phyloP scores from a whole-genome alignment of 2,113 vertebrate genomes.

The Cyanoliseus patagonus region DNA sequence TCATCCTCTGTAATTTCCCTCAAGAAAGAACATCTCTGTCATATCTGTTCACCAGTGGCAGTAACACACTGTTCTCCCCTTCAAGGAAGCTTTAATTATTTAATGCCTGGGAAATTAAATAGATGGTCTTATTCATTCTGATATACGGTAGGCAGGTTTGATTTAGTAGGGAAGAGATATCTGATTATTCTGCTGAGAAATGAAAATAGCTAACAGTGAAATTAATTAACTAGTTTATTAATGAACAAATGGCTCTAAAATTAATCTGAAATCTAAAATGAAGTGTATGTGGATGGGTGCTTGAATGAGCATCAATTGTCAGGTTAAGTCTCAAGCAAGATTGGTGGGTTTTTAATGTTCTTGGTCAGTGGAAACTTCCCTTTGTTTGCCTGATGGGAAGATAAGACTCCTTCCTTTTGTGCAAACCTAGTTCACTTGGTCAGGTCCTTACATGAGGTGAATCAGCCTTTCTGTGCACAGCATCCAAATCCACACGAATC shows the following conservation, averaged over 20 bases:
- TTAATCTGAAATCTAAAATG: background rate
- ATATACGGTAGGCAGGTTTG: background rate
- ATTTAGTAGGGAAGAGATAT: conserved; percentile 3
- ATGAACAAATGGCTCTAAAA: conserved; percentile 3
- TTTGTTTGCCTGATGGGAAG: background rate
- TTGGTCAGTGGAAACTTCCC: background rate
- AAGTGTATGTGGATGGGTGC: background rate
- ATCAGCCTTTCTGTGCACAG: background rate
- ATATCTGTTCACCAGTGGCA: background rate
- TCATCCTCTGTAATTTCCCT: background rate
- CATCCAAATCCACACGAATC: background rate
- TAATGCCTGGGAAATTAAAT: conserved; percentile 15
- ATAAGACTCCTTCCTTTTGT: background rate
- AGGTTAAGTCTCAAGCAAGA: background rate
- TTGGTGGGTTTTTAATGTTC: background rate
- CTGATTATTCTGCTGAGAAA: background rate
- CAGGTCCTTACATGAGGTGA: background rate
- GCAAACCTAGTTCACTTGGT: background rate
- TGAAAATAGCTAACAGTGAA: conserved; percentile 3
- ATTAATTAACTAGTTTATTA: conserved; percentile 2
- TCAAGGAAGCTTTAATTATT: conserved; percentile 9
- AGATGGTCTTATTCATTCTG: conserved; percentile 1
- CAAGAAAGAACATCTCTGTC: background rate
- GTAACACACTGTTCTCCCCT: background rate
- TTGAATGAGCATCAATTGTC: background rate